These are phyloP conservation scores for Fukomys damarensis DNA, from an alignment of 2,113 vertebrate genomes.

Conservation along the genomic window DNA sequence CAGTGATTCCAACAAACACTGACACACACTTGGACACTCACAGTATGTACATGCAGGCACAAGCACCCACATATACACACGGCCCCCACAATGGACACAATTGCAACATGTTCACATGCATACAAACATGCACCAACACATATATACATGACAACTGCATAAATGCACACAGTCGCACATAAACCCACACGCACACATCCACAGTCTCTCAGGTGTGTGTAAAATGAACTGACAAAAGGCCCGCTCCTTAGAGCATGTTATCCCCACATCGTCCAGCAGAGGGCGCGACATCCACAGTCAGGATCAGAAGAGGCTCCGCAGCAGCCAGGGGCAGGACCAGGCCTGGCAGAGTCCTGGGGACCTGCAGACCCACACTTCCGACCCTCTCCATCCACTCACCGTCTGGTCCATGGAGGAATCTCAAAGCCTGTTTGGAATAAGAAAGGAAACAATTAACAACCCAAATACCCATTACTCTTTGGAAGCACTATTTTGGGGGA, in stretches of 20 bases:
- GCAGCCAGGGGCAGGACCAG: rapidly evolving
- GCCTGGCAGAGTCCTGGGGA: not conserved
- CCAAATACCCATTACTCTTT: not conserved
- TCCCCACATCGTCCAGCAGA: not conserved
- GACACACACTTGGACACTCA: not conserved
- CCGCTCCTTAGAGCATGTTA: not conserved
- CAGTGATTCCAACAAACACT: not conserved
- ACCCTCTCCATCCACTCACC: not conserved
- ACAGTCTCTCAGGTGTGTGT: no score
- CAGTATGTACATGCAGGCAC: no score
- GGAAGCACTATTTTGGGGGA: not conserved
- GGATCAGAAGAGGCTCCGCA: not conserved
- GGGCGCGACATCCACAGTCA: not conserved
- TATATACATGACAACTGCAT: no score
- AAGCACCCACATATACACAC: not conserved
- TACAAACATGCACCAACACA: not conserved
- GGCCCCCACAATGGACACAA: not conserved
- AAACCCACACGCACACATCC: not conserved
- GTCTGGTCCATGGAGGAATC: not conserved
- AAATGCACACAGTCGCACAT: no score
- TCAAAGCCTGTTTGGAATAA: not conserved
- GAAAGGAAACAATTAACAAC: not conserved
- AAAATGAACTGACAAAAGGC: not conserved
- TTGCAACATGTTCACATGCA: not conserved
- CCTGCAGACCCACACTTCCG: not conserved